Conservation (phyloP, 2,113 vertebrate genomes). For the Phyllopteryx taeniolatus region DNA sequence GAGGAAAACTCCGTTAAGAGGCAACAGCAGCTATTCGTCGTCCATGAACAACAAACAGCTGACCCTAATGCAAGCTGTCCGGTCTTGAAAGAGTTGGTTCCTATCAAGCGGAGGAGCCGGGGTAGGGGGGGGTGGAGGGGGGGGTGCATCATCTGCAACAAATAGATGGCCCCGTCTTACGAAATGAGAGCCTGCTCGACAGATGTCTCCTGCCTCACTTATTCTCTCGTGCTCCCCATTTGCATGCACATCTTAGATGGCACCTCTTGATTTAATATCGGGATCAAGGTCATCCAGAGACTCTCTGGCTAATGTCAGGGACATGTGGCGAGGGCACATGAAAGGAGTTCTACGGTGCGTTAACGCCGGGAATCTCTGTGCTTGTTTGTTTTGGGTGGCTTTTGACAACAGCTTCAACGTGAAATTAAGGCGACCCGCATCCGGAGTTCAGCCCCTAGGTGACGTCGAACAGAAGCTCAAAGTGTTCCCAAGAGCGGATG, state of each 20-base stretch:
- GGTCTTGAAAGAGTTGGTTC: constrained; percentile 70
- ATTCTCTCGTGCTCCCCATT: constrained; percentile 55
- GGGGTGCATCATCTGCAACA: constrained; percentile 73
- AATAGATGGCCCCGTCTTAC: constrained; percentile 68
- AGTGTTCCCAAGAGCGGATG: constrained; percentile 11
- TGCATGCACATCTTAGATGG: constrained; percentile 70
- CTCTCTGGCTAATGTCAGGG: constrained; percentile 56
- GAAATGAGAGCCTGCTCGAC: constrained; percentile 74
- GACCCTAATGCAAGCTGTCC: constrained; percentile 59
- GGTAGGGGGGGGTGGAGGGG: neutral
- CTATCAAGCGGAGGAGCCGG: constrained; percentile 60
- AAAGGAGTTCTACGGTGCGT: constrained; percentile 50
- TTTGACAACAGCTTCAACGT: constrained; percentile 52
- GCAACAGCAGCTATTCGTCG: constrained; percentile 35
- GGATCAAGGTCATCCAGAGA: constrained; percentile 67
- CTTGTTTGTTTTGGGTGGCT: constrained; percentile 55
- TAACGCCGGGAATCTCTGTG: constrained; percentile 50
- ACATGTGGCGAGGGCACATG: constrained; percentile 62
- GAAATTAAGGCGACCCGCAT: constrained; percentile 56
- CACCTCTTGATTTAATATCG: constrained; percentile 64
- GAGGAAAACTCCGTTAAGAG: constrained; percentile 26
- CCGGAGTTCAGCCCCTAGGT: constrained; percentile 42
- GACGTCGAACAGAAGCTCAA: constrained; percentile 47
- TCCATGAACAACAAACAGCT: constrained; percentile 57
- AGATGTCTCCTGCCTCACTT: constrained; percentile 72